Evolutionary conservation across 2,888 invertebrate genomes (phyloP), one percentile per base, ranked within the genome.

Genomic region (Eutolmus rufibarbis): DNA sequence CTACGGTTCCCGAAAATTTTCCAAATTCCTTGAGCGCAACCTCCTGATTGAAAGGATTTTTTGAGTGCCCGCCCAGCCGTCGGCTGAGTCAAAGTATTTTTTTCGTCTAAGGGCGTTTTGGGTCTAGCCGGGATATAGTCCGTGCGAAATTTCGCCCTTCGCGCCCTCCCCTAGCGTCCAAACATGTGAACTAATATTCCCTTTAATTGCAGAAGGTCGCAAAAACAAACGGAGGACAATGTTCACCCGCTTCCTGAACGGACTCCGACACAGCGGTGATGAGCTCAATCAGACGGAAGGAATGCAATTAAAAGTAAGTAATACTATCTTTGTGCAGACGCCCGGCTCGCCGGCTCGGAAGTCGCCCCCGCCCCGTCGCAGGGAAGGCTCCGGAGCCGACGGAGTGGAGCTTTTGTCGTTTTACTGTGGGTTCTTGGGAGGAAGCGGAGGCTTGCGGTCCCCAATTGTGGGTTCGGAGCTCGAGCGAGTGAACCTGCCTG

Each of bases 281-380:
- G 92, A 92, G 89, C 91, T 92, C 86, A 92, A 91, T 89, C 92
- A 91, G 87, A 91, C 90, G 88, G 92, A 92, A 90, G 92, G 92
- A 90, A 92, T 92, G 91, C 92, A 92, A 90, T 90, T 92, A 89
- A 92, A 92, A 91, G 92, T 92, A 90, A 91, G 92, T 90, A 87
- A 89, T 88, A 89, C 74, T 87, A 31, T 82, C 66, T 16, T 19
- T 34, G 37, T 81, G 31, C 66, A 57, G 57, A 82, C 19, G 28
- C 40, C 46, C n/a, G 34, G 43, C 40, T 77, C 78, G 57, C 86
- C 78, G 34, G 14, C 66, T n/a, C 37, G 81, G 79, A 23, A 19
- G 34, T 23, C 28, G 23, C 0, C 23, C 43, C 66, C 66, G 66
- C 2, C 66, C 57, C 23, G 28, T 12, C 19, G 5, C 34, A 31